Base-by-base conservation (phyloP, 2,888 invertebrate species). In the Ryuthela nishihirai region DNA sequence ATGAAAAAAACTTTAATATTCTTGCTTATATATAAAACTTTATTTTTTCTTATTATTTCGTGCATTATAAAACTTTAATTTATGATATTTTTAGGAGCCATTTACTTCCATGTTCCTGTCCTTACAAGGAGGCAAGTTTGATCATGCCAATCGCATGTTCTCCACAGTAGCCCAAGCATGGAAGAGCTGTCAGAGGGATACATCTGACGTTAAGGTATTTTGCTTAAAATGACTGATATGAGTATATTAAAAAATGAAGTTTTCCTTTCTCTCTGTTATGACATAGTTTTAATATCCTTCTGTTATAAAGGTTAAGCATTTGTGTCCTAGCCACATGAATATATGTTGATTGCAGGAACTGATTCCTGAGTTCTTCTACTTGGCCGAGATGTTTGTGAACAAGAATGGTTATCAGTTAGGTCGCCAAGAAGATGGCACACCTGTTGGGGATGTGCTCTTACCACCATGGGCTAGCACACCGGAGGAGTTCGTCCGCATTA, bases 101-200 rank as follows among this genome's bases (percentile, higher is more conserved):
- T 94, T 98, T 80, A 95, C 97, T n/a, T 93, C 95, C 34, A 94
- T 98, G 90, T 98, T 97, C 79, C 80, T 99, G 68, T 89, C 94
- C 35, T 81, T 99, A 40, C 98, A 99, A 80, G 95, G 95, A 41
- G 98, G 98, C 62, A 98, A 98, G 76, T 99, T 99, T 76, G 99
- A 99, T 76, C 95, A 98, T 75, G 95, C 98, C 2, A 95, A 99
- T 78, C 79, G 99, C 47, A 80, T 97, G 61, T 99, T 99, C 78
- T 90, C 92, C 2, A 95, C 95, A 3, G 84, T 99, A 35, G 85
- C 90, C 1, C 80, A 94, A 64, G 89, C 97, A 0, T 99, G 99
- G 99, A 95, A 97, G 77, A 97, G 97, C 77, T 98, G 97, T 74
- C 98, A 99, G 76, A 80, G 97, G 47, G 98, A 99, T 74, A 97